Percentiles rank a stretch among this genome's conserved stretches.
Evolutionary conservation across 2,113 vertebrate genomes (phyloP).

Genomic region (Hippocampus mohnikei): DNA sequence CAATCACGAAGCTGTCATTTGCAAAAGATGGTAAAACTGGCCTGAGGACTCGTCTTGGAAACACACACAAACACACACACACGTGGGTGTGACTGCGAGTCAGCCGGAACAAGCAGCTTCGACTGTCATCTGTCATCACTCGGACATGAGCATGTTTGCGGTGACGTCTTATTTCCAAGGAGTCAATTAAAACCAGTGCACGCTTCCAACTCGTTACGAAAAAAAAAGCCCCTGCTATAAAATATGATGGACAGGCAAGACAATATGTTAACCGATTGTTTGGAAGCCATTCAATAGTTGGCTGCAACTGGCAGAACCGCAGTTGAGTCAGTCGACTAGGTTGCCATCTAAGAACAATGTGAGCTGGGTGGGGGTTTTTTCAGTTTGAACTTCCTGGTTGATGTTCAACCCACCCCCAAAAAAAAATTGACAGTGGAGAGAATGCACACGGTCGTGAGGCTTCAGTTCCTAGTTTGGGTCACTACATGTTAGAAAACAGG

Average conservation of each 20-base stretch:
- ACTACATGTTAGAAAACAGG: too few species aligned
- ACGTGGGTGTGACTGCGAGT: background rate
- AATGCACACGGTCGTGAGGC: too few species aligned
- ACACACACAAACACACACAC: background rate
- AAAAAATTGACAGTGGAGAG: too few species aligned
- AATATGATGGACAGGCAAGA: background rate
- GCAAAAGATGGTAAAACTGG: background rate
- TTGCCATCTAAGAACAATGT: too few species aligned
- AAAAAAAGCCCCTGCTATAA: background rate
- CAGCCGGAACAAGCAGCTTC: background rate
- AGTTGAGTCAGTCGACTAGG: too few species aligned
- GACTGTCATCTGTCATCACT: background rate
- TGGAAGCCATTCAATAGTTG: background rate
- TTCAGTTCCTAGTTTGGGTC: too few species aligned
- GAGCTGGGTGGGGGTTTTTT: too few species aligned
- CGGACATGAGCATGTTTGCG: background rate
- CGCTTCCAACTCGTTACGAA: background rate
- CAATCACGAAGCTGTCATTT: conserved; percentile 4
- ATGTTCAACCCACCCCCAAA: too few species aligned
- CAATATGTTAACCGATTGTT: background rate
- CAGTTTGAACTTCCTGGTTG: too few species aligned
- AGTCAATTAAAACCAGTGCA: background rate
- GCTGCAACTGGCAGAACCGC: too few species aligned
- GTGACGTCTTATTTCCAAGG: background rate
- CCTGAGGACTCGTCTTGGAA: background rate